Percentiles rank a stretch among this genome's conserved stretches.
Conservation (phyloP, 2,888 invertebrate genomes). For the Lissonota sp. region DNA sequence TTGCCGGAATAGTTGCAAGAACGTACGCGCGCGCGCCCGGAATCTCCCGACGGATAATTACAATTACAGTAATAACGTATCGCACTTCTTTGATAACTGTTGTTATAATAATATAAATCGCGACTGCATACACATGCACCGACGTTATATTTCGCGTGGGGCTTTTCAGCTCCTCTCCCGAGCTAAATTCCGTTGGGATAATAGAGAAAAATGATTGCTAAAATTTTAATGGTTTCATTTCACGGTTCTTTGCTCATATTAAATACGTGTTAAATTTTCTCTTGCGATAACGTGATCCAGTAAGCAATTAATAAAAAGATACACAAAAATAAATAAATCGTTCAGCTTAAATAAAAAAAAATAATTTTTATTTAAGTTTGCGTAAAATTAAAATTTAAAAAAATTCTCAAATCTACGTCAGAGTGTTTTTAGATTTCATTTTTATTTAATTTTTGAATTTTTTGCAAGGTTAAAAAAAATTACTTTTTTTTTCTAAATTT, state of each 20-base stretch:
- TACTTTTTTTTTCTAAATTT: no score
- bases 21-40: slow-evolving; percentile 45
- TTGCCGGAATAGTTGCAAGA: slow-evolving; percentile 65
- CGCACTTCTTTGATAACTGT: slow-evolving; percentile 68
- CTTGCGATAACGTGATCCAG: no score
- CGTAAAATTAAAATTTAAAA: no score
- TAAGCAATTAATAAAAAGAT: no score
- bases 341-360: no score
- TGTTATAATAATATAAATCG: slow-evolving; percentile 56
- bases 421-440: no score
- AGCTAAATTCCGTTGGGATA: slow-evolving; percentile 25
- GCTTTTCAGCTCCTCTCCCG: slow-evolving; percentile 32
- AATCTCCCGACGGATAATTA: slow-evolving; percentile 69
- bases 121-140: slow-evolving; percentile 15
- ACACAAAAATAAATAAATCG: no score
- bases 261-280: no score
- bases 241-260: slow-evolving; percentile 28
- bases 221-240: slow-evolving; percentile 56
- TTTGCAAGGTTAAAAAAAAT: no score
- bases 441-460: no score
- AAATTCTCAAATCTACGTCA: no score
- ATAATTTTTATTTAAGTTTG: no score
- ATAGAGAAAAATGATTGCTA: slow-evolving; percentile 33
- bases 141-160: slow-evolving; percentile 13
- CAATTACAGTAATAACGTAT: slow-evolving; percentile 71